Percentiles rank a stretch among this genome's conserved stretches.
These are phyloP conservation scores for Coreoperca whiteheadi DNA, from an alignment of 2,113 vertebrate genomes.

Conservation along the genomic window DNA sequence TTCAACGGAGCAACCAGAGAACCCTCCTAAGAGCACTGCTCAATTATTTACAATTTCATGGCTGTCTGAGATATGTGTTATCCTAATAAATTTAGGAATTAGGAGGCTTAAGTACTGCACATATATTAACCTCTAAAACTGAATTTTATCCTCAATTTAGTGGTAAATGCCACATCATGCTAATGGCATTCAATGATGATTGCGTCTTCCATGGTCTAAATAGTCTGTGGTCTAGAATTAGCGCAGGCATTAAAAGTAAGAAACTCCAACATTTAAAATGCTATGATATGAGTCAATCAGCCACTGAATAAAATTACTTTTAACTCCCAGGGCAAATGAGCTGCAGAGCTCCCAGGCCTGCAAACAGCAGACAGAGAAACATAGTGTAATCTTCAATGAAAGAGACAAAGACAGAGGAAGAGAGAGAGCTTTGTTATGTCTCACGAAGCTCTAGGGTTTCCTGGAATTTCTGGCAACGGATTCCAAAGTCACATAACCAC, in stretches of 20 bases:
- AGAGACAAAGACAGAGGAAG: conserved; percentile 58
- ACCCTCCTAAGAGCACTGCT: conserved; percentile 67
- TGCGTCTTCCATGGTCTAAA: conserved; percentile 57
- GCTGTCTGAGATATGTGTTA: conserved; percentile 81
- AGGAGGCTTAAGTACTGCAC: conserved; percentile 71
- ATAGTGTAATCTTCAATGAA: conserved; percentile 54
- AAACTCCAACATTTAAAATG: conserved; percentile 38
- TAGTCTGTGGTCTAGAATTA: conserved; percentile 63
- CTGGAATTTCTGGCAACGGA: conserved; percentile 75
- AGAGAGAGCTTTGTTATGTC: conserved; percentile 79
- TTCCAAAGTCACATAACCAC: conserved; percentile 69
- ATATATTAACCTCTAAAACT: conserved; percentile 76
- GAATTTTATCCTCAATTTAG: conserved; percentile 78
- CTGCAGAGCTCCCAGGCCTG: conserved; percentile 41
- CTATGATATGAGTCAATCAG: conserved; percentile 55
- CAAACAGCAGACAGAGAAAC: conserved; percentile 53
- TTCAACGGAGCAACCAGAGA: conserved; percentile 66
- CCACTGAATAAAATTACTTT: conserved; percentile 54
- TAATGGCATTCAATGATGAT: conserved; percentile 68
- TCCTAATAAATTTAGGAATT: conserved; percentile 83
- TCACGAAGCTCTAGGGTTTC: conserved; percentile 78
- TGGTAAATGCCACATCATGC: conserved; percentile 70
- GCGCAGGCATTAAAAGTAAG: conserved; percentile 54
- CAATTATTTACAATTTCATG: conserved; percentile 86
- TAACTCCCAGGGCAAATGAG: conserved; percentile 29